Conservation (phyloP, 2,888 invertebrate genomes). For the Metalampra italica region DNA sequence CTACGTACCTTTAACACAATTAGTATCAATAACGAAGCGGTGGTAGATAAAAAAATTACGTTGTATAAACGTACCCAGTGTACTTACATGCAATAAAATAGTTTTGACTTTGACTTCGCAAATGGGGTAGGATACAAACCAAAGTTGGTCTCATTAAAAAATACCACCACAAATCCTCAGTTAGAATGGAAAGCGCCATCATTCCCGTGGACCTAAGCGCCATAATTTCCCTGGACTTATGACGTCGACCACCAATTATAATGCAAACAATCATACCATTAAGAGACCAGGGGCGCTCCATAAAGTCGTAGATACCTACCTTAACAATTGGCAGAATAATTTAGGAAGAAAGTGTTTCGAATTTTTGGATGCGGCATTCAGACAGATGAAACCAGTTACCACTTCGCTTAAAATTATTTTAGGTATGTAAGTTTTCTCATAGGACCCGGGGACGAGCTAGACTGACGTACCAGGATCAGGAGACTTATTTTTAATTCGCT, state of each 20-base stretch:
- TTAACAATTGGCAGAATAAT: constrained; percentile 38
- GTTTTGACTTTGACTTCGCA: too few relatives aligned
- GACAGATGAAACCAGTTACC: constrained; percentile 1
- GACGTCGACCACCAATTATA: constrained; percentile 66
- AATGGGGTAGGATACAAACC: too few relatives aligned
- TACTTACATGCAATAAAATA: too few relatives aligned
- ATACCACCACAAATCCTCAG: constrained; percentile 42
- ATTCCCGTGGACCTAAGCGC: constrained; percentile 9
- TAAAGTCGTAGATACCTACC: constrained; percentile 47
- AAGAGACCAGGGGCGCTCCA: constrained; percentile 41
- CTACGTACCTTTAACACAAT: too few relatives aligned
- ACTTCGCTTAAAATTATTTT: too few relatives aligned
- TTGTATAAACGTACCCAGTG: too few relatives aligned
- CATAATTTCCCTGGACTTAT: constrained; percentile 59
- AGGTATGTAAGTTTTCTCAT: too few relatives aligned
- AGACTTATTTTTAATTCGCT: too few relatives aligned
- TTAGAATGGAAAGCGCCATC: not conserved
- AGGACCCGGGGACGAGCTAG: too few relatives aligned
- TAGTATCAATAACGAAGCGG: too few relatives aligned
- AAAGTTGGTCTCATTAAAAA: constrained; percentile 53
- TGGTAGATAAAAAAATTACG: too few relatives aligned
- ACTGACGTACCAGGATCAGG: too few relatives aligned
- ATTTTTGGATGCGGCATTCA: constrained; percentile 30
- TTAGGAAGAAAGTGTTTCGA: constrained; percentile 9
- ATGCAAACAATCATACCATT: constrained; percentile 72